These are phyloP conservation scores for Camponotus floridanus DNA, from an alignment of 1,140 invertebrate species.

Conservation along the genomic window DNA sequence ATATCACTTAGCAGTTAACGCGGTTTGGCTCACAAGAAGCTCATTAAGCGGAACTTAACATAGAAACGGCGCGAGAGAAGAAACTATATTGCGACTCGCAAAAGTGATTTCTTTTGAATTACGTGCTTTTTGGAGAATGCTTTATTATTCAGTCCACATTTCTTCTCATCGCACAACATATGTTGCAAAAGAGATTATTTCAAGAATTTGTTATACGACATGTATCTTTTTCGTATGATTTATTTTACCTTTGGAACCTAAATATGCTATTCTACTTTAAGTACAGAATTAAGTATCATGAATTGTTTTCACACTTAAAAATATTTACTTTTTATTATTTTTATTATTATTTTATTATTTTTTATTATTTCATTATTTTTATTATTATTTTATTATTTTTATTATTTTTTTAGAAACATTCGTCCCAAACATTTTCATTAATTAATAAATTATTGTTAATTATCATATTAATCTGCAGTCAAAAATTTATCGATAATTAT, in stretches of 20 bases:
- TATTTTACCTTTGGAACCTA: background rate
- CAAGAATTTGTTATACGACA: background rate
- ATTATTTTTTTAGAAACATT: background rate
- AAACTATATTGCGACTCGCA: constrained; percentile 34
- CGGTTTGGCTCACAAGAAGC: constrained; percentile 50
- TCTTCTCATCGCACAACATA: background rate
- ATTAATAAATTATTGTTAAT: background rate
- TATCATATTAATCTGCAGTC: background rate
- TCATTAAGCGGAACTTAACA: constrained; percentile 21
- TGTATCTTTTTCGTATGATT: background rate
- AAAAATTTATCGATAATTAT: constrained; percentile 13
- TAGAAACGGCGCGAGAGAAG: constrained; percentile 35
- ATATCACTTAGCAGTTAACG: constrained; percentile 46
- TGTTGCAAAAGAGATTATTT: constrained; percentile 15
- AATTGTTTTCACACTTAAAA: background rate
- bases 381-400: background rate
- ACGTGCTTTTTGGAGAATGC: constrained; percentile 18
- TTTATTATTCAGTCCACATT: background rate
- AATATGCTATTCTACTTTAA: background rate
- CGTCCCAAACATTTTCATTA: background rate
- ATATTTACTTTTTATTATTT: background rate
- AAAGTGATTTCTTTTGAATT: constrained; percentile 33
- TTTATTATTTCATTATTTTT: no score
- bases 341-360: background rate
- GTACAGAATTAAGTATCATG: background rate